Evolutionary conservation across 2,113 vertebrate species (phyloP).

Genomic region (Puntigrus tetrazona): DNA sequence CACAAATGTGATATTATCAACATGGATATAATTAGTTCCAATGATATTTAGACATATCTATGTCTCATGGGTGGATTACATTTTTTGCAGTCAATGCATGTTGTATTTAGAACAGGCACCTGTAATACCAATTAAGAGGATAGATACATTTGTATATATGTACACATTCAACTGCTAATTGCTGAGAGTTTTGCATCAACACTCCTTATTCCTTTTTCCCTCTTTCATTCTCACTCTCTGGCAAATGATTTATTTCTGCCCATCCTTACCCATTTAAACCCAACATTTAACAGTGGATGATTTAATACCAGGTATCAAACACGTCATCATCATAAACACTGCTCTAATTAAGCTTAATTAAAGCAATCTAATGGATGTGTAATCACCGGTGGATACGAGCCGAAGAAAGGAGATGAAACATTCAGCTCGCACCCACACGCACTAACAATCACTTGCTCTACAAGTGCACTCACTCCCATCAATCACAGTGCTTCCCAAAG

Average conservation of each 20-base stretch:
- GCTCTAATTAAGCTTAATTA: constrained; percentile 98
- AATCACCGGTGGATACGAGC: constrained; percentile 68
- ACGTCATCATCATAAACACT: constrained; percentile 89
- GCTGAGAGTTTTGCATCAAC: constrained; percentile 80
- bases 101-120: not conserved
- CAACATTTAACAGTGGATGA: constrained; percentile 95
- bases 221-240: constrained; percentile 34
- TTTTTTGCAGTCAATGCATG: too few species aligned
- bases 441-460: constrained; percentile 65
- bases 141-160: constrained; percentile 38
- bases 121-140: not conserved
- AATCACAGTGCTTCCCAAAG: constrained; percentile 68
- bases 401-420: constrained; percentile 61
- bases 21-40: constrained; percentile 64
- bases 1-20: constrained; percentile 76
- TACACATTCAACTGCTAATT: constrained; percentile 84
- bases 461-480: constrained; percentile 50
- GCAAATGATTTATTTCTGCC: constrained; percentile 58
- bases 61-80: not conserved
- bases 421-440: constrained; percentile 66
- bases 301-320: constrained; percentile 95
- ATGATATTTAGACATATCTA: not conserved
- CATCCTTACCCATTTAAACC: constrained; percentile 80
- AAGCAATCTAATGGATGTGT: constrained; percentile 90
- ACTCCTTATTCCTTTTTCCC: constrained; percentile 40